Evolutionary conservation across 2,113 vertebrate species (phyloP), one percentile per base, ranked within the genome.

Genomic region (Caranx ignobilis): DNA sequence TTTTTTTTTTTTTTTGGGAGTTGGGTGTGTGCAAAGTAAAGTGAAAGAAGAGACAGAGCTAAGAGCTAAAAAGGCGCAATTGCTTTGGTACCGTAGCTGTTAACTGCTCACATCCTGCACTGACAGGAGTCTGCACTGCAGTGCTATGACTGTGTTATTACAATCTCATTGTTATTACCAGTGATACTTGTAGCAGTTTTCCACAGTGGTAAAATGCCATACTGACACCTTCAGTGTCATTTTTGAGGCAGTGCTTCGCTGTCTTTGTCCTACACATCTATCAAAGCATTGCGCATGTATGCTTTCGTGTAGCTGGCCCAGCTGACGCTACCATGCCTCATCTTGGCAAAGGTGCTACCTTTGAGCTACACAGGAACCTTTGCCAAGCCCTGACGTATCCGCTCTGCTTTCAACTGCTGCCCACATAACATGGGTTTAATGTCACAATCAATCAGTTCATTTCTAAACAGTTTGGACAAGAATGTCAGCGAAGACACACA

Each of bases 391-490:
- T 65, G 47, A 64, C 54, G 26, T 61, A 61, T 61, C 76, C 18
- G 11, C 72, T 66, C 66, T 39, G 61, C 59, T 68, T 61, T 69
- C 55, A 67, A 32, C 62, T 19, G 3, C 59, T 71, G 65, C 74
- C 81, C 64, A 37, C 45, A 48, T 16, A 78, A 76, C 74, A 66
- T 61, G 39, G 34, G 60, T 62, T 82, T 64, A 81, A 68, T 57
- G 63, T 82, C 79, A 73, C 61, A 57, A 19, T 81, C 50, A 43
- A 65, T 86, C 74, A 75, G 21, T 35, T 69, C 35, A 45, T 15
- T 54, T 35, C n/a, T 59, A n/a, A 66, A 59, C 60, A n/a, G 3
- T n/a, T n/a, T 45, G 4, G 75, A 74, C 75, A 39, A 47, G 71
- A 47, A 48, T 47, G 71, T 60, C 76, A 62, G 54, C 6, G 18